phyloP scores from a whole-genome alignment of 2,797 vertebrate genomes.

The Myotis daubentonii region DNA sequence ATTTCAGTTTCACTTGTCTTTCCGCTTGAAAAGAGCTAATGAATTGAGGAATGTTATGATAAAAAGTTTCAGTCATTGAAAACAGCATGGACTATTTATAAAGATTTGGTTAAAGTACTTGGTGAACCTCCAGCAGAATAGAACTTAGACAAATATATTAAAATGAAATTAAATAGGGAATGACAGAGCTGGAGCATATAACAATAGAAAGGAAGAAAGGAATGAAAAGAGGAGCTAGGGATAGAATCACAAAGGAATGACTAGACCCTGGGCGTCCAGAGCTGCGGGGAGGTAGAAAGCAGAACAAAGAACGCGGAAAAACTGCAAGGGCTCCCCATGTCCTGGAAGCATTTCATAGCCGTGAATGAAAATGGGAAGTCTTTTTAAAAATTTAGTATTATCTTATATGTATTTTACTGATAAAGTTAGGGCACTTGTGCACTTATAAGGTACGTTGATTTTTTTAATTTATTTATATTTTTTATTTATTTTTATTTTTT shows the following conservation, averaged over 20 bases:
- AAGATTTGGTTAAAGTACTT: constrained; percentile 19
- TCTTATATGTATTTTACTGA: background rate
- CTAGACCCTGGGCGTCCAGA: background rate
- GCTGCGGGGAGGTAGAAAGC: background rate
- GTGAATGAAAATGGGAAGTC: background rate
- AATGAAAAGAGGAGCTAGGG: no score
- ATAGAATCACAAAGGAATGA: background rate
- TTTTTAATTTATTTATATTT: background rate
- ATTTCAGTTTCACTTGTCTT: background rate
- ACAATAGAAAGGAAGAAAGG: background rate
- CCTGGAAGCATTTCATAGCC: background rate
- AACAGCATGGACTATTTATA: background rate
- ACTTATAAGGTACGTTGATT: background rate
- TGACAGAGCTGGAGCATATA: background rate
- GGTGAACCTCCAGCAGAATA: background rate
- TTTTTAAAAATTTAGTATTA: background rate
- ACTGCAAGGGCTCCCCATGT: rapidly evolving
- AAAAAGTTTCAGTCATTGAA: background rate
- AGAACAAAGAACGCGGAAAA: background rate
- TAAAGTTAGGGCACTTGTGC: background rate
- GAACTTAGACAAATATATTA: background rate
- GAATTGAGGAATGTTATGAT: background rate
- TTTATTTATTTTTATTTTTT: no score
- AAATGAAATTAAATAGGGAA: background rate
- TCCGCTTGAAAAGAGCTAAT: background rate